Conservation (phyloP, 1,140 invertebrate species). For the Brachionus paranguensis region DNA sequence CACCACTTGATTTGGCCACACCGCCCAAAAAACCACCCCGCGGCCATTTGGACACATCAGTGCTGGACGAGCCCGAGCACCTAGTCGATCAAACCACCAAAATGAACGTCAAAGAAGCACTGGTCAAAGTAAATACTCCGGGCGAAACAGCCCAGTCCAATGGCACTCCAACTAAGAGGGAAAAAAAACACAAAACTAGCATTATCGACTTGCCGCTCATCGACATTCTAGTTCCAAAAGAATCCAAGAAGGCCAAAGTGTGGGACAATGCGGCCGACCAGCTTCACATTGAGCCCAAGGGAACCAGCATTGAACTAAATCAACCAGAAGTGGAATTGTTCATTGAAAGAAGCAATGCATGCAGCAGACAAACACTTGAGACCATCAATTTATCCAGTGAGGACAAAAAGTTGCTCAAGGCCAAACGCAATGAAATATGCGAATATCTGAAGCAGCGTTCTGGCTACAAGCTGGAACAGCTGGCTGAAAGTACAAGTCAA, state of each 20-base stretch:
- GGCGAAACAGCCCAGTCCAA: neutral
- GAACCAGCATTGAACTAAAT: slow-evolving; percentile 6
- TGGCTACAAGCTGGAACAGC: neutral
- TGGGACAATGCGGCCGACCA: neutral
- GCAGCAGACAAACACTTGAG: neutral
- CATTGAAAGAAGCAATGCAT: neutral
- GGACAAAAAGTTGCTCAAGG: slow-evolving; percentile 8
- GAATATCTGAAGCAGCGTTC: neutral
- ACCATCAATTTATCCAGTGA: neutral
- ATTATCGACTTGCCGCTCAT: slow-evolving; percentile 29
- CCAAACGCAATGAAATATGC: neutral
- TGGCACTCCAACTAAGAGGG: neutral
- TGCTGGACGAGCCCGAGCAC: neutral
- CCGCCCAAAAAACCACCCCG: slow-evolving; percentile 15
- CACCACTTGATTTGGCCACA: neutral
- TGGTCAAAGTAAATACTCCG: neutral
- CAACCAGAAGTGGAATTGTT: slow-evolving; percentile 6
- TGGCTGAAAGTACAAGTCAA: neutral
- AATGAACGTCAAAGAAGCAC: slow-evolving; percentile 17
- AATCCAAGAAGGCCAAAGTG: neutral
- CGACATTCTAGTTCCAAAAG: slow-evolving; percentile 38
- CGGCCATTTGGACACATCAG: neutral
- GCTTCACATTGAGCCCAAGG: neutral
- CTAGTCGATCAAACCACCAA: neutral
- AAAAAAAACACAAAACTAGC: neutral